Evolutionary conservation across 2,888 invertebrate genomes (phyloP), one percentile per base, ranked within the genome.

Genomic region (Tetranychus piercei): DNA sequence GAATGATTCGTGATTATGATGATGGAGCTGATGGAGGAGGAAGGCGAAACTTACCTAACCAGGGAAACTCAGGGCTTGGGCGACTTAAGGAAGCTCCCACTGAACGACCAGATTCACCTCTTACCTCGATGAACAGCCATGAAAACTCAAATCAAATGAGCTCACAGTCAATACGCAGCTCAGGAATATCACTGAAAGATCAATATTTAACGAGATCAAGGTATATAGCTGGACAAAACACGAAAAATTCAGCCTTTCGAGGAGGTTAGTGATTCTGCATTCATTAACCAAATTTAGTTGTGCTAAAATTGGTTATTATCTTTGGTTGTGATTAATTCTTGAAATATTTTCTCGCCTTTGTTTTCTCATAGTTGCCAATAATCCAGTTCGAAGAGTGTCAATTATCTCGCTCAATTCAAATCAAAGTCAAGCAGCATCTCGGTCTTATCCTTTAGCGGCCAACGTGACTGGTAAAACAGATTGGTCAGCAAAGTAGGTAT

Each of bases 141-240:
- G 55, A 55, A 55, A 2, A 9, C 2, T 15, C 15, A 15, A 15
- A 55, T 15, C 55, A 55, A 15, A 15, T 15, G 15, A 55, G 15
- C 6, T 55, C 55, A 55, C 67, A 67, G n/a, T 22, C 9, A 18
- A 67, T 18, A 9, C 67, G 23, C 4, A 22, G n/a, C 11, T 67
- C 9, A n/a, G 73, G 76, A 4, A 66, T 79, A 20, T 78, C 78
- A 79, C 88, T 88, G 4, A 90, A 90, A 79, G 89, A 89, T 79
- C 88, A 89, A 77, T 91, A 91, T 83, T 83, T 91, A 78, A 87
- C 88, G 78, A 88, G 90, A 78, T 87, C 90, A 78, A 86, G 91
- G 80, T 91, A 91, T 82, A 87, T 90, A 78, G 88, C 90, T 77
- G 91, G 90, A 43, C 76, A 78, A 64, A 78, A 73, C 72, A 75